Conservation (phyloP, 2,797 vertebrate species). For the Crenichthys baileyi region DNA sequence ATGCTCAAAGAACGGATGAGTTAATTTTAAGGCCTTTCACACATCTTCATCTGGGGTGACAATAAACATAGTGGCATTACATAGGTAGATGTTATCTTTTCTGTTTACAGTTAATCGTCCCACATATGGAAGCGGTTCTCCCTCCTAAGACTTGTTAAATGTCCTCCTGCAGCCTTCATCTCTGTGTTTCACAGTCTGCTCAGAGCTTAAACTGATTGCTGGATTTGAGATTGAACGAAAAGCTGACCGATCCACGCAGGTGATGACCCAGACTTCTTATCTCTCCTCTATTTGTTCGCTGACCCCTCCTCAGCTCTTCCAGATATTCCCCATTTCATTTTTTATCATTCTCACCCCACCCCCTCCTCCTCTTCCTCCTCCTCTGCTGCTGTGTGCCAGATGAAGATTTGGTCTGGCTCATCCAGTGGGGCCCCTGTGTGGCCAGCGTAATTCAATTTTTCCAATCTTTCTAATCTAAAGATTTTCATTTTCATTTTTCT, state of each 20-base stretch:
- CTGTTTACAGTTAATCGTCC: neutral
- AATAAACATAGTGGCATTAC: too few species aligned
- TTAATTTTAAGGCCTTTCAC: neutral
- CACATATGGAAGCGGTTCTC: too few species aligned
- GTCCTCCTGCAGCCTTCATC: neutral
- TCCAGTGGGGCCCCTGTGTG: conserved; percentile 51
- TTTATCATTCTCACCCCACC: conserved; percentile 57
- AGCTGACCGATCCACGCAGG: conserved; percentile 36
- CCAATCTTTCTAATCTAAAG: conserved; percentile 80
- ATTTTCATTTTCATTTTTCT: conserved; percentile 77
- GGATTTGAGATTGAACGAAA: conserved; percentile 59
- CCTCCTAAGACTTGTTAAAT: neutral
- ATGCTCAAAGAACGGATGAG: too few species aligned
- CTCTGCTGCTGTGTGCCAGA: conserved; percentile 43
- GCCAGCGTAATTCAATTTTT: conserved; percentile 75
- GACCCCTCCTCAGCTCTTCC: neutral
- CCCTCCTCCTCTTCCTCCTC: neutral
- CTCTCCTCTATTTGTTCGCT: conserved; percentile 20
- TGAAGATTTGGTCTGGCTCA: conserved; percentile 71
- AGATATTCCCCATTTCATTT: conserved; percentile 59
- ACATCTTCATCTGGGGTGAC: neutral
- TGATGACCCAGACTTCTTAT: conserved; percentile 64
- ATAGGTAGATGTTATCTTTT: too few species aligned
- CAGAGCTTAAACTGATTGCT: conserved; percentile 55
- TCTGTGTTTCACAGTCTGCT: neutral